Evolutionary conservation across 2,888 invertebrate genomes (phyloP).

Genomic region (Aspidiotus rigidus): DNA sequence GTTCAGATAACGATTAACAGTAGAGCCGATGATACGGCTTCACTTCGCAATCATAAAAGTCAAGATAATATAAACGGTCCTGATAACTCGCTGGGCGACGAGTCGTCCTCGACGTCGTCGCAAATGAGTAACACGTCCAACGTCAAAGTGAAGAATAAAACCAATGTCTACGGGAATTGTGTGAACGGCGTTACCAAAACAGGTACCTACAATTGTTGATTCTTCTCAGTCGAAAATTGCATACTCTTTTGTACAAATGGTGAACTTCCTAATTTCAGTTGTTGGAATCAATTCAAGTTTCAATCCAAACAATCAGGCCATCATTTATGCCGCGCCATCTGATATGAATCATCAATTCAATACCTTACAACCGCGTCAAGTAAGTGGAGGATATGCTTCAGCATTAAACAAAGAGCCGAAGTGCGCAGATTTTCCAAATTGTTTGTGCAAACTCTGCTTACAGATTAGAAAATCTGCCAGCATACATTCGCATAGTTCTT

Average conservation of each 20-base stretch:
- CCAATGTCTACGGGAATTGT: conserved; percentile 7
- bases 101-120: conserved; percentile 7
- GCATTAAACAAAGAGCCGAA: too few species aligned
- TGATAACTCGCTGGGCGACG: conserved; percentile 5
- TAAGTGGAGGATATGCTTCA: neutral
- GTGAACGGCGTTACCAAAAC: neutral
- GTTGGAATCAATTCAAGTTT: conserved; percentile 70
- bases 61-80: conserved; percentile 22
- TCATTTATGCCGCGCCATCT: conserved; percentile 80
- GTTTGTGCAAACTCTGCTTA: neutral
- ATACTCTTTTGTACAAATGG: neutral
- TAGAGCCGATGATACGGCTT: conserved; percentile 5
- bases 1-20: conserved; percentile 23
- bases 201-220: neutral
- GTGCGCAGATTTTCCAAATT: too few species aligned
- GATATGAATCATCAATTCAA: conserved; percentile 50
- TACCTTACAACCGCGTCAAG: conserved; percentile 16
- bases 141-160: conserved; percentile 20
- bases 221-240: neutral
- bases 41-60: conserved; percentile 20
- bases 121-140: conserved; percentile 2
- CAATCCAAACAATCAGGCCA: conserved; percentile 74
- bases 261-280: conserved; percentile 7
- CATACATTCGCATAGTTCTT: conserved; percentile 45
- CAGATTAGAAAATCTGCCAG: conserved; percentile 56